Percentiles rank a stretch among this genome's conserved stretches.
Evolutionary conservation across 2,797 vertebrate species (phyloP).

Genomic region (Clamator glandarius): DNA sequence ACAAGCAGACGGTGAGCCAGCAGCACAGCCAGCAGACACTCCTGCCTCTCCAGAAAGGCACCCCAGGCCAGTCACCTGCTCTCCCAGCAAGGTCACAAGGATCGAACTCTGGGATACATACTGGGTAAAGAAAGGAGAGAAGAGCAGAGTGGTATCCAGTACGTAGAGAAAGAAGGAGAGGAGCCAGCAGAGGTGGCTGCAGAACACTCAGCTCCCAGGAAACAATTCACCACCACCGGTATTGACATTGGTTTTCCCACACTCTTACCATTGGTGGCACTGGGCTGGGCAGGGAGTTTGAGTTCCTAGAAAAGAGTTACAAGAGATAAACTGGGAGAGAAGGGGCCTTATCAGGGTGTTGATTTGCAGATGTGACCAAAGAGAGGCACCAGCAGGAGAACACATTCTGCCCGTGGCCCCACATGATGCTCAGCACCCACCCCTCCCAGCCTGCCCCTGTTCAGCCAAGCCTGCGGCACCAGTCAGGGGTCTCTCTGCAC

Average conservation of each 20-base stretch:
- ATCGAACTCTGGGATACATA: neutral
- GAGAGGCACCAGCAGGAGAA: neutral
- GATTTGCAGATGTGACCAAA: neutral
- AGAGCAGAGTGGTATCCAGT: neutral
- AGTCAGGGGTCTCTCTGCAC: neutral
- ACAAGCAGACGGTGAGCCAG: neutral
- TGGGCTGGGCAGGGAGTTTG: neutral
- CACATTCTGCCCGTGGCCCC: fast-evolving
- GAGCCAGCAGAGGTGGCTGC: neutral
- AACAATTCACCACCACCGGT: neutral
- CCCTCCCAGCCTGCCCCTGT: neutral
- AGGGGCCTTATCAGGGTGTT: neutral
- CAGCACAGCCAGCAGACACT: neutral
- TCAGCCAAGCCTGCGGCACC: neutral
- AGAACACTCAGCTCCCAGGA: neutral
- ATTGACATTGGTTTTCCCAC: neutral
- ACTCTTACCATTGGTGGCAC: conserved; percentile 21
- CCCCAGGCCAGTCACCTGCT: neutral
- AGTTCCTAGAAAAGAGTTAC: conserved; percentile 37
- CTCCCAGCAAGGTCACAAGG: neutral
- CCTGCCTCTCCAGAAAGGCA: neutral
- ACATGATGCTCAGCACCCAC: neutral
- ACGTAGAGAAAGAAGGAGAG: neutral
- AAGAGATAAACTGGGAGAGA: neutral
- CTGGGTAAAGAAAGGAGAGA: neutral